Base-by-base conservation (phyloP, 2,888 invertebrate species). In the Cerastoderma edule region DNA sequence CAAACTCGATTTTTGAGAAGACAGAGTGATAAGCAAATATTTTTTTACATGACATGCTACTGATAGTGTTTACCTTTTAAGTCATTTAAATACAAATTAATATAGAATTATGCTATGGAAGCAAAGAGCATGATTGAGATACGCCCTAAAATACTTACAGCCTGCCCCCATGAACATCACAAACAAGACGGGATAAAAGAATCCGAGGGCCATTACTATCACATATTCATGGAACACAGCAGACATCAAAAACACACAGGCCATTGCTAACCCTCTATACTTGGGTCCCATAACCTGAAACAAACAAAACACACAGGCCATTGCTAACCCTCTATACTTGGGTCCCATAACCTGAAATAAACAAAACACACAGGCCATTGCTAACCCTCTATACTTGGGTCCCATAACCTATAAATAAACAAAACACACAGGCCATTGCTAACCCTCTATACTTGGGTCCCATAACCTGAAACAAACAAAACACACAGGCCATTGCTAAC, bases 161-260 rank as follows among this genome's bases (percentile, higher is more conserved):
- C 97, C 96, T 35, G 95, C 93, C 0, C 95, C 94, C 33, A 95
- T 95, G 89, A 98, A 98, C 85, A 96, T 93, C 16, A 96, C 85
- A 87, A 98, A 94, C 89, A 98, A 94, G 1, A 97, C 95, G 0
- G 98, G 99, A 89, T 97, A 97, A 93, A 97, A 97, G 91, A 97
- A 96, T 39, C 96, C 95, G 86, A 98, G 95, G 0, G 96, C 95
- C 64, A 96, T 94, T 0, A 95, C 95, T 33, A 98, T 91, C 67
- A 98, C 95, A 92, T 97, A 96, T 92, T 99, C 99, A 92, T 99
- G 99, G 74, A 97, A 95, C 0, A 96, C 87, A 0, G 98, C 96
- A 0, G 98, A 98, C 16, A 97, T 93, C 88, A 96, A 88, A 86
- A 97, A 96, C 0, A 96, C 96, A 6, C 94, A 88, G 1, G 95